Evolutionary conservation across 2,888 invertebrate genomes (phyloP).

Genomic region (Pomacea canaliculata): DNA sequence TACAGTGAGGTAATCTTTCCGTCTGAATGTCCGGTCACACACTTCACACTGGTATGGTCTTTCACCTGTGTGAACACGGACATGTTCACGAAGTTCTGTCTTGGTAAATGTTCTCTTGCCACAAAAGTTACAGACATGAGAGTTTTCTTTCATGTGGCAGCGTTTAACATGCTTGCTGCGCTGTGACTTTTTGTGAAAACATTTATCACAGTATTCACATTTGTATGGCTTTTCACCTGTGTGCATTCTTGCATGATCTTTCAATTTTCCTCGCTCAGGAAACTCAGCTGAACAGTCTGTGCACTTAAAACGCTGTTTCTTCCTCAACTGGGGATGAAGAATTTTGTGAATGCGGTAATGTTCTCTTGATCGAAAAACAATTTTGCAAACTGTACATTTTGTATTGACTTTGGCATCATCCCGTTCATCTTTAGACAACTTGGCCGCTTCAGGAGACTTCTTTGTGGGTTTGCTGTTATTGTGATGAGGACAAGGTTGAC

Average conservation of each 20-base stretch:
- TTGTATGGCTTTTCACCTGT: conserved; percentile 4
- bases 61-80: conserved; percentile 10
- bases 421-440: conserved; percentile 17
- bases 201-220: background rate
- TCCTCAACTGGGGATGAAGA: conserved; percentile 15
- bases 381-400: conserved; percentile 22
- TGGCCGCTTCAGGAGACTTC: background rate
- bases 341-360: conserved; percentile 22
- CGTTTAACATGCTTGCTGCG: conserved; percentile 20
- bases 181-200: background rate
- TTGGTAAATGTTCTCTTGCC: conserved; percentile 23
- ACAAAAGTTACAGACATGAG: conserved; percentile 32
- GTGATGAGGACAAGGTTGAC: conserved; percentile 18
- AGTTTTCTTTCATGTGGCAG: conserved; percentile 24
- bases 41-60: conserved; percentile 15
- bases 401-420: conserved; percentile 23
- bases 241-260: background rate
- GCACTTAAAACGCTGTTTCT: conserved; percentile 21
- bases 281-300: conserved; percentile 5
- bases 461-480: background rate
- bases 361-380: conserved; percentile 13
- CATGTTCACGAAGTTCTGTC: conserved; percentile 6
- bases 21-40: conserved; percentile 15
- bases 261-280: background rate
- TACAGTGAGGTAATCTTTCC: conserved; percentile 5